Conservation (phyloP, 2,113 vertebrate genomes). For the Leucosticte australis region DNA sequence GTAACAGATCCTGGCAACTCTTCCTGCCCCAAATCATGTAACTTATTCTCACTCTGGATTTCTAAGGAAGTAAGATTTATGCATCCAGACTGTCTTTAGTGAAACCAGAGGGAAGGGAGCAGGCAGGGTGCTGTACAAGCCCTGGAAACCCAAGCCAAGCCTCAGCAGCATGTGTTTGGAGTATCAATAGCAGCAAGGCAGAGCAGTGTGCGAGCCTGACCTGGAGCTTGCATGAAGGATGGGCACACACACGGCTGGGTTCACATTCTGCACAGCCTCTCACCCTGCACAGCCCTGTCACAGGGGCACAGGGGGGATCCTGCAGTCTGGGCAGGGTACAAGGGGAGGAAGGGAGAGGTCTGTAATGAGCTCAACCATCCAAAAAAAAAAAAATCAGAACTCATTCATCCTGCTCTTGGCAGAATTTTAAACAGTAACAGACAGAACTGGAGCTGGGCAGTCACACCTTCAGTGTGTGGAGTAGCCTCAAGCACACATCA, state of each 20-base stretch:
- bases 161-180: not conserved
- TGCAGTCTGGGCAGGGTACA: not conserved
- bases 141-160: not conserved
- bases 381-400: not conserved
- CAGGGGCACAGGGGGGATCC: not conserved
- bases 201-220: not conserved
- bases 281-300: not conserved
- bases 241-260: rapidly evolving
- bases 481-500: not conserved
- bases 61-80: not conserved
- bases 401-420: not conserved
- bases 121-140: not conserved
- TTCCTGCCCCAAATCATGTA: not conserved
- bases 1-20: not conserved
- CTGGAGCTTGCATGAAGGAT: rapidly evolving
- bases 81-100: not conserved
- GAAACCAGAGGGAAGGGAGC: not conserved
- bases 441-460: not conserved
- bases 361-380: not conserved
- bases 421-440: not conserved
- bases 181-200: not conserved
- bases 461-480: not conserved
- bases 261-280: not conserved
- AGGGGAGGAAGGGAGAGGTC: not conserved
- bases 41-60: not conserved